A percentile compares a stretch with the other conserved stretches of the same genome.
Conservation (phyloP, 1,140 invertebrate species). For the Drosophila kurseongensis region DNA sequence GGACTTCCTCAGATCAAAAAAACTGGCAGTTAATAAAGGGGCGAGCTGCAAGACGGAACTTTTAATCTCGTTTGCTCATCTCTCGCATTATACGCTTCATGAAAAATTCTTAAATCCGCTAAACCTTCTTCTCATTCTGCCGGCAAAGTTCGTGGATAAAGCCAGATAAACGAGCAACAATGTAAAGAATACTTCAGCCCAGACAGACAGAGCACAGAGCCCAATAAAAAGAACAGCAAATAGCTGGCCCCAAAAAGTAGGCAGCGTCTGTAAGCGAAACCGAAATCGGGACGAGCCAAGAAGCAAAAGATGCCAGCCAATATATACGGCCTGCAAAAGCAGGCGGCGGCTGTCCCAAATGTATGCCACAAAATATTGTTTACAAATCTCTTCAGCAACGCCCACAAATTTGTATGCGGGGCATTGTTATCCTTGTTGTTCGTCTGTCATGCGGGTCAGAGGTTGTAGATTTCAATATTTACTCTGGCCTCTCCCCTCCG, state of each 20-base stretch:
- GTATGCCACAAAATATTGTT: slow-evolving; percentile 80
- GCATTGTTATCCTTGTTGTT: slow-evolving; percentile 67
- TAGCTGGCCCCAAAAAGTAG: slow-evolving; percentile 42
- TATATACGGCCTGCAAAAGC: slow-evolving; percentile 19
- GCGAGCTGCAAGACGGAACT: slow-evolving; percentile 24
- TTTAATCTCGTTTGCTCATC: slow-evolving; percentile 78
- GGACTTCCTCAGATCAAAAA: slow-evolving; percentile 1
- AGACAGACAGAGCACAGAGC: slow-evolving; percentile 27
- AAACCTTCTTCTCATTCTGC: slow-evolving; percentile 51
- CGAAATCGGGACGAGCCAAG: slow-evolving; percentile 40
- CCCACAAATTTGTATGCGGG: slow-evolving; percentile 79
- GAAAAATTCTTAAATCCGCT: slow-evolving; percentile 67
- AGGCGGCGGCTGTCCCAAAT: slow-evolving; percentile 58
- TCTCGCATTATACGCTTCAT: slow-evolving; percentile 73
- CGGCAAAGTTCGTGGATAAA: slow-evolving; percentile 37
- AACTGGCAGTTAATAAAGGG: slow-evolving; percentile 24
- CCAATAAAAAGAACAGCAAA: slow-evolving; percentile 65
- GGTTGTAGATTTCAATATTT: slow-evolving; percentile 78
- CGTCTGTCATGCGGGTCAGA: slow-evolving; percentile 68
- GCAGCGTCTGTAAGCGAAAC: slow-evolving; percentile 46
- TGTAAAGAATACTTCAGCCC: slow-evolving; percentile 53
- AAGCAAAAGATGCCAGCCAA: slow-evolving; percentile 34
- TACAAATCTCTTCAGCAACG: slow-evolving; percentile 81
- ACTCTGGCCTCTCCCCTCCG: slow-evolving; percentile 35
- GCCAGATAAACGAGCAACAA: slow-evolving; percentile 45